Percentiles rank a stretch among this genome's conserved stretches.
These are phyloP conservation scores for Perodicticus potto DNA, from an alignment of 2,797 vertebrate species.

Conservation along the genomic window DNA sequence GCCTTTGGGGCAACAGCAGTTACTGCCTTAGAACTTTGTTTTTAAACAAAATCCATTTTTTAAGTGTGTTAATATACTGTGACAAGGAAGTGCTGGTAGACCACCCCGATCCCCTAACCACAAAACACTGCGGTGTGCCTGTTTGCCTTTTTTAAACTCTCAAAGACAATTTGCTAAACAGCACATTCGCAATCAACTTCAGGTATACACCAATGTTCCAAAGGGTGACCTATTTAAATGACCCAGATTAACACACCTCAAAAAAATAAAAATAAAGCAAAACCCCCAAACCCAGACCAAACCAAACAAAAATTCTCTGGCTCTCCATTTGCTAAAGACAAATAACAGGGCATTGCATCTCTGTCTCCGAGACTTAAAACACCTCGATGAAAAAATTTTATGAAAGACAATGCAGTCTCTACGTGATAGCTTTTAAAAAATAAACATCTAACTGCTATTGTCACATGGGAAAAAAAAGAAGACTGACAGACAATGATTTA, in stretches of 20 bases:
- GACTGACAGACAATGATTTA: neutral
- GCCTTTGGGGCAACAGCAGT: slow-evolving; percentile 86
- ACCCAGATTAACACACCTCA: neutral
- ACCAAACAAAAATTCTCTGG: neutral
- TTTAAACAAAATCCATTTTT: slow-evolving; percentile 55
- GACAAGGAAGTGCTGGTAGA: neutral
- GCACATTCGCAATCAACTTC: neutral
- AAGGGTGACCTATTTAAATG: neutral
- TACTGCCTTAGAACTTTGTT: slow-evolving; percentile 68
- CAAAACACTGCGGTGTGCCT: fast-evolving
- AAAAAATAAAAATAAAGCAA: neutral
- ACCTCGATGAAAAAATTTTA: neutral
- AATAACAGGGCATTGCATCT: neutral
- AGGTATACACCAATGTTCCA: neutral
- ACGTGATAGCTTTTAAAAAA: neutral
- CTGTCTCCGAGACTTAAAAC: neutral
- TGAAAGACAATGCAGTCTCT: neutral
- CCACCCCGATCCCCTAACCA: neutral
- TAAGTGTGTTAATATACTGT: neutral
- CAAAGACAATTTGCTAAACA: neutral
- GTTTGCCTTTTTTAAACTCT: neutral
- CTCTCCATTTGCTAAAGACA: neutral
- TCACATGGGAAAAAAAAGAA: neutral
- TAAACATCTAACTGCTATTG: neutral
- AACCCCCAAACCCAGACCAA: neutral